Evolutionary conservation across 1,140 invertebrate species (phyloP), one percentile per base, ranked within the genome.

Genomic region (Phocides pigmalion): DNA sequence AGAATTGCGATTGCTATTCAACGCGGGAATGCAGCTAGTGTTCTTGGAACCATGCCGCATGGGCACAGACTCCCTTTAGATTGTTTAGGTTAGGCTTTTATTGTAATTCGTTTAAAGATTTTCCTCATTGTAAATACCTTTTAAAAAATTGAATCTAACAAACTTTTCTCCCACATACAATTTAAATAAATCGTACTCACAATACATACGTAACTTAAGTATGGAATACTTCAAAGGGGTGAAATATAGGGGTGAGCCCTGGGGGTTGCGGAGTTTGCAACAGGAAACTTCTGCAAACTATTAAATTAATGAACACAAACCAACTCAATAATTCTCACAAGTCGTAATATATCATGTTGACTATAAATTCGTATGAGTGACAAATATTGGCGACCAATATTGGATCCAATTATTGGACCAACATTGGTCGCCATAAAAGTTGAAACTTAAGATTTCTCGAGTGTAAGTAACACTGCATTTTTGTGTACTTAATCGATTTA

Each of bases 171-270:
- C 9, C 28, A 35, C 4, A n/a, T 5, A 39, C 22, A 22, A 22
- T 39, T 39, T 12, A 14, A 39, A 39, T 14, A 14, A 1, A 14
- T 14, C 35, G 14, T 11, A 39, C 14, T 5, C 35, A 39, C 35
- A 12, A 14, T 14, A 12, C 35, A 4, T 12, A 39, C 12, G 8
- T 14, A 39, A 39, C 12, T 39, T 4, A 39, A 39, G 35, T 39
- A 39, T 14, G 35, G n/a, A 39, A 39, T 39, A 39, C 32, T 35
- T 35, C 35, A 39, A 39, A 39, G 35, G 35, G 35, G 35, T 32
- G 28, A 32, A 32, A 32, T 11, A 32, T 32, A 32, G 9, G 28
- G 28, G n/a, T 14, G 35, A 39, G 35, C 35, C 35, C 2, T 14
- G 11, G 35, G 35, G 35, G 35, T 39, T 12, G 35, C n/a, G 35